Evolutionary conservation across 2,113 vertebrate species (phyloP), one percentile per base, ranked within the genome.

Genomic region (Sylvicapra grimmia): DNA sequence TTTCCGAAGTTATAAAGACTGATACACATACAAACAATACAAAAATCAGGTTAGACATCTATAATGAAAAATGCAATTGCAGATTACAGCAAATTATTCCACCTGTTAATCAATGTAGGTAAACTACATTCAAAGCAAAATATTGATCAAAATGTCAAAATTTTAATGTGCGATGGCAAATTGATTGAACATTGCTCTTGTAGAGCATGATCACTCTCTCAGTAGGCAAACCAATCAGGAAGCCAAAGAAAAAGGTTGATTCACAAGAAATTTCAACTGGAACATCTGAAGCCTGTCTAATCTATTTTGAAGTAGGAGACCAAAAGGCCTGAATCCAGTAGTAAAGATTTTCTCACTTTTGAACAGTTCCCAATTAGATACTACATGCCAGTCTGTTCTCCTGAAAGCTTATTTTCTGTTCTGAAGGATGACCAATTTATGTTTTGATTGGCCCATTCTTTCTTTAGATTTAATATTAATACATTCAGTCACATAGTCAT

Each of bases 401-500:
- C 40, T 61, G 47, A 80, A 89, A 65, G 7, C 40, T 77, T 92
- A 21, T 54, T 85, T 96, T 77, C 13, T 29, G 2, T 82, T 96
- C 6, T 8, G 5, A 88, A 82, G 15, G 21, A 44, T 92, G 54
- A 94, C 47, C 58, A 65, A 61, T 90, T 97, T 29, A 54, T 92
- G 2, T 88, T 94, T 93, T 95, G 85, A 92, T 59, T 61, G 85
- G 44, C 27, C 77, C 21, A 47, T 82, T 90, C 72, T 96, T 90
- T 95, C 44, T 95, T 95, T 92, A 90, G 23, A 16, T 82, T 96
- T 95, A 90, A 44, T 92, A 92, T 96, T 86, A 93, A 97, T 92
- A 8, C 36, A 94, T 90, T 68, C 65, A 61, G 1, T 90, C 49
- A 82, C 36, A 40, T 27, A 51, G 31, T 36, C 51, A 65, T 16